These are phyloP conservation scores for Oryzias sinensis DNA, from an alignment of 2,797 vertebrate species.

Conservation along the genomic window DNA sequence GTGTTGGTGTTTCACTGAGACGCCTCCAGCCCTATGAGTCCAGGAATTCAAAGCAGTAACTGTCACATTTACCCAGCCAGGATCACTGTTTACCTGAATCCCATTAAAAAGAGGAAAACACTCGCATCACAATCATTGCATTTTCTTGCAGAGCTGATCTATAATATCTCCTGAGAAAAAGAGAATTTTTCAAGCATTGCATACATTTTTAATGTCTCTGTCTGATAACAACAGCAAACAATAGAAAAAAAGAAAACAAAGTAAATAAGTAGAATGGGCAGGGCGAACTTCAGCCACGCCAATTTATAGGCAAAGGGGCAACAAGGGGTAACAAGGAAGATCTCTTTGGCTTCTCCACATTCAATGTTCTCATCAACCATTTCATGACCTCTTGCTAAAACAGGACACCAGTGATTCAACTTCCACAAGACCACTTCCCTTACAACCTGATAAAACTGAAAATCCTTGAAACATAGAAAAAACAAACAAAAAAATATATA, in stretches of 20 bases:
- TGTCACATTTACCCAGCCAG: conserved; percentile 33
- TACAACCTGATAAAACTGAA: conserved; percentile 27
- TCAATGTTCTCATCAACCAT: conserved; percentile 58
- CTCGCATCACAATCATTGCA: conserved; percentile 79
- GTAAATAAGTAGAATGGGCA: conserved; percentile 60
- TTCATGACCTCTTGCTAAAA: conserved; percentile 50
- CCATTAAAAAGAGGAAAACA: conserved; percentile 66
- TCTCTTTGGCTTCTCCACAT: conserved; percentile 81
- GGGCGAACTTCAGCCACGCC: conserved; percentile 60
- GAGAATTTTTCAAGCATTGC: conserved; percentile 80
- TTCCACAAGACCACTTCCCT: conserved; percentile 30
- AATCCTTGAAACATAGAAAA: conserved; percentile 24
- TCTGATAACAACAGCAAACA: conserved; percentile 70
- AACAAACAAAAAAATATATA: conserved; percentile 18
- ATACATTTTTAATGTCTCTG: conserved; percentile 78
- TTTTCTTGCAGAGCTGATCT: conserved; percentile 79
- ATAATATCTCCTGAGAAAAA: conserved; percentile 83
- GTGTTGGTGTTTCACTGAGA: conserved; percentile 61
- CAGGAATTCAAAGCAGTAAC: conserved; percentile 65
- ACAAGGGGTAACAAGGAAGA: conserved; percentile 73
- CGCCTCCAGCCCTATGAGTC: conserved; percentile 71
- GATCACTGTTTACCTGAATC: conserved; percentile 65
- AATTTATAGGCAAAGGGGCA: conserved; percentile 62
- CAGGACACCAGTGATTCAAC: conserved; percentile 27
- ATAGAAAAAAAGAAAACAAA: no score